A percentile compares a stretch with the other conserved stretches of the same genome.
Conservation (phyloP, 2,888 invertebrate species). For the Homarus gammarus region DNA sequence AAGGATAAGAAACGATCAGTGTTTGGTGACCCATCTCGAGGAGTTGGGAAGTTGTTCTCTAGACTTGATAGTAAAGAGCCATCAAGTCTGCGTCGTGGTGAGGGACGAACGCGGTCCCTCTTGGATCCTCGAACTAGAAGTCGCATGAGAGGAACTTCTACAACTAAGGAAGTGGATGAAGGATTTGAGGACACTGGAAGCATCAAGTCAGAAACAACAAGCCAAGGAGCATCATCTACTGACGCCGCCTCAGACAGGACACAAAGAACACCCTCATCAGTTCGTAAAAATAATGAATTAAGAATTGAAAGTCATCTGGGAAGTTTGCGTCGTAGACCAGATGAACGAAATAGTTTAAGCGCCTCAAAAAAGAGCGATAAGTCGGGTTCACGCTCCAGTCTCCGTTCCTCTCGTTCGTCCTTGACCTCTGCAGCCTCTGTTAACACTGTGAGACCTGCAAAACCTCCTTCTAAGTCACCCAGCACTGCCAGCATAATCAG, state of each 20-base stretch:
- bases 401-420: slow-evolving; percentile 70
- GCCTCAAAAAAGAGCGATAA: slow-evolving; percentile 30
- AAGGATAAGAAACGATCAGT: slow-evolving; percentile 38
- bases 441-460: slow-evolving; percentile 71
- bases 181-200: slow-evolving; percentile 69
- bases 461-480: slow-evolving; percentile 68
- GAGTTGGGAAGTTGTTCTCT: slow-evolving; percentile 47
- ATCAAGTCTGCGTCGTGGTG: slow-evolving; percentile 44
- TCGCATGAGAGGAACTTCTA: slow-evolving; percentile 8
- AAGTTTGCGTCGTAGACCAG: background rate
- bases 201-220: slow-evolving; percentile 64
- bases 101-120: slow-evolving; percentile 34
- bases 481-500: slow-evolving; percentile 69
- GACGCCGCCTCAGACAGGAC: slow-evolving; percentile 16
- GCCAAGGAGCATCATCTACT: slow-evolving; percentile 60
- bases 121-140: slow-evolving; percentile 22
- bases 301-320: slow-evolving; percentile 28
- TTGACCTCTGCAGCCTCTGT: slow-evolving; percentile 72
- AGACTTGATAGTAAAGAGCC: slow-evolving; percentile 44
- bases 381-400: slow-evolving; percentile 62
- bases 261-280: background rate
- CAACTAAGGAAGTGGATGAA: slow-evolving; percentile 66
- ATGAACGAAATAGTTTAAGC: slow-evolving; percentile 14
- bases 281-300: background rate
- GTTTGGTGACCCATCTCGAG: slow-evolving; percentile 41